Evolutionary conservation across 2,113 vertebrate genomes (phyloP).

Genomic region (Strix aluco): DNA sequence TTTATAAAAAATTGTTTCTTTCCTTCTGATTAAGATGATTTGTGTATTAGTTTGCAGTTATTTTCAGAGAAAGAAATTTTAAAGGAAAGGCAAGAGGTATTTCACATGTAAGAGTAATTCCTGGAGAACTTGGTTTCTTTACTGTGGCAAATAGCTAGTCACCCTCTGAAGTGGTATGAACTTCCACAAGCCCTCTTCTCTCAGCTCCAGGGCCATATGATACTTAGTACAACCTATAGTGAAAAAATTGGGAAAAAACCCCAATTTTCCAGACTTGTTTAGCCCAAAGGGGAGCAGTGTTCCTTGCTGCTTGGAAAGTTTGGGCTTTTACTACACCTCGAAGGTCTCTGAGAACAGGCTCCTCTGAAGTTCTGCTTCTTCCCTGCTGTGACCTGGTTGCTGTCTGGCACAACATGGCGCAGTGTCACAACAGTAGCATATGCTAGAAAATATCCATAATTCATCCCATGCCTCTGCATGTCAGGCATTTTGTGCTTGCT

Average conservation of each 20-base stretch:
- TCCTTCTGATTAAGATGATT: background rate
- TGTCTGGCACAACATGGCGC: slow-evolving; percentile 5
- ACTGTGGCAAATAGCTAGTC: background rate
- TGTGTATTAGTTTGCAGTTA: background rate
- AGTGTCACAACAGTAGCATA: slow-evolving; percentile 19
- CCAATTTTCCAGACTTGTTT: background rate
- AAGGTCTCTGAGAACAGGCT: background rate
- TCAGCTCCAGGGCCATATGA: background rate
- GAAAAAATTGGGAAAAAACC: background rate
- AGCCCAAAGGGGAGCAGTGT: background rate
- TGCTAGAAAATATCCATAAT: slow-evolving; percentile 16
- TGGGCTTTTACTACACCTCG: accelerated
- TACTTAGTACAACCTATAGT: background rate
- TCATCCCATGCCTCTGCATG: background rate
- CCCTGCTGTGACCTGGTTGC: slow-evolving; percentile 12
- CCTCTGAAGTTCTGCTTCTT: background rate
- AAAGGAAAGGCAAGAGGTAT: background rate
- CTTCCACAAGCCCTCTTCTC: background rate
- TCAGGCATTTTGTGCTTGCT: slow-evolving; percentile 19
- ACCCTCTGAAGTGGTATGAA: background rate
- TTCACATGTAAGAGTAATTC: background rate
- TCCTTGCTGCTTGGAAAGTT: background rate
- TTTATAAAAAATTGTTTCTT: background rate
- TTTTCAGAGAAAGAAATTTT: background rate
- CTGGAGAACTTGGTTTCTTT: background rate